Percentiles rank a stretch among this genome's conserved stretches.
phyloP scores from a whole-genome alignment of 2,888 invertebrate species.

The Eupithecia subumbrata region DNA sequence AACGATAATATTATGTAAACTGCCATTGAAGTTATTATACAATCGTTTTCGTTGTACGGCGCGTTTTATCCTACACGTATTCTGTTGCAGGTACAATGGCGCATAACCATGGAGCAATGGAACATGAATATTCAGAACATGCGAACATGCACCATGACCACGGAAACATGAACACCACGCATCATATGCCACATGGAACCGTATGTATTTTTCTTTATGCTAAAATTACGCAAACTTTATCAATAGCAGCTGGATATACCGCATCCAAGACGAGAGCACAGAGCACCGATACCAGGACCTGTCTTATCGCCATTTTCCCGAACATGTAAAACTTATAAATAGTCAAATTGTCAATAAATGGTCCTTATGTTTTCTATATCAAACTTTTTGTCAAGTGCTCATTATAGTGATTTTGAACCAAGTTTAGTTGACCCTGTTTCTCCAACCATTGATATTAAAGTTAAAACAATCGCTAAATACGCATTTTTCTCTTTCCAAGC shows the following conservation, averaged over 20 bases:
- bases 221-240: neutral
- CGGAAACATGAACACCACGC: slow-evolving; percentile 18
- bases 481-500: neutral
- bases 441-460: neutral
- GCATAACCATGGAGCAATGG: slow-evolving; percentile 24
- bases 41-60: slow-evolving; percentile 8
- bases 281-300: neutral
- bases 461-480: no score
- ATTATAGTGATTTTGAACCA: neutral
- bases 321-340: neutral
- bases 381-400: neutral
- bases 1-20: slow-evolving; percentile 31
- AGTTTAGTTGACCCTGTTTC: neutral
- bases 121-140: slow-evolving; percentile 12
- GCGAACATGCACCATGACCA: slow-evolving; percentile 18
- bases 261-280: neutral
- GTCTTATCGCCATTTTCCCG: neutral
- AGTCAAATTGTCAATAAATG: neutral
- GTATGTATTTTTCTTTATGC: slow-evolving; percentile 15
- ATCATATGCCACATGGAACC: slow-evolving; percentile 25
- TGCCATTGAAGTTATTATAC: slow-evolving; percentile 28
- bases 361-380: no score
- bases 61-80: neutral
- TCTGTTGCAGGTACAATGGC: slow-evolving; percentile 26
- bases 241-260: neutral